Base-by-base conservation (phyloP, 2,113 vertebrate species). In the Morone saxatilis region DNA sequence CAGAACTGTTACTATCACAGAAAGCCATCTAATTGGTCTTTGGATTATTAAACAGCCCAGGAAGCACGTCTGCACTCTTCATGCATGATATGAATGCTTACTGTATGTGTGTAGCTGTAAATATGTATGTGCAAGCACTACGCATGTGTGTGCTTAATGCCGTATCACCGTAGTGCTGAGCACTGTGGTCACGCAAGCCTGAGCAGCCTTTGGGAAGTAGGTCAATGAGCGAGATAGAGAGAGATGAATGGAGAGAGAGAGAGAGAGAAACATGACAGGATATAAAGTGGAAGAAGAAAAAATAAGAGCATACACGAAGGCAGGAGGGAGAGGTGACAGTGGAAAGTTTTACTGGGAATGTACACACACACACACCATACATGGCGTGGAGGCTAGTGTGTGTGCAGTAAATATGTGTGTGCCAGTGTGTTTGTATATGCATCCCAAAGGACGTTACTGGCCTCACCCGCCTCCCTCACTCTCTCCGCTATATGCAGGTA, bases 151-250 rank as follows among this genome's bases (percentile, higher is more conserved):
- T 54, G 60, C 40, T 80, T 36, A 68, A 78, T 53, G 74, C 71
- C 45, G 68, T 51, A 81, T 80, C 79, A 79, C 54, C 7, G 65
- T 9, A 78, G 68, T 45, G 66, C 65, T 77, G 86, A 80, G 84
- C 67, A 22, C 73, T 38, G 62, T 43, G 76, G 92, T 93, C 92
- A 92, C 87, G 88, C 92, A 91, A 90, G 71, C 88, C 80, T 65
- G 80, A 78, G 86, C 85, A 53, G 85, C 86, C 67, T 80, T 78
- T 71, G 76, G 88, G 90, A 93, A 92, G 86, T 91, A 84, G 92
- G 93, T 91, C 92, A 94, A 86, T 65, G 87, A 88, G 83, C 1
- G 62, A 56, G 50, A 17, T 51, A 78, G 45, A 68, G 62, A 70
- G 48, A 60, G 67, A 25, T 71, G 62, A 40, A 40, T 4, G 10